Evolutionary conservation across 2,113 vertebrate genomes (phyloP), one percentile per base, ranked within the genome.

Genomic region (Bubo scandiacus): DNA sequence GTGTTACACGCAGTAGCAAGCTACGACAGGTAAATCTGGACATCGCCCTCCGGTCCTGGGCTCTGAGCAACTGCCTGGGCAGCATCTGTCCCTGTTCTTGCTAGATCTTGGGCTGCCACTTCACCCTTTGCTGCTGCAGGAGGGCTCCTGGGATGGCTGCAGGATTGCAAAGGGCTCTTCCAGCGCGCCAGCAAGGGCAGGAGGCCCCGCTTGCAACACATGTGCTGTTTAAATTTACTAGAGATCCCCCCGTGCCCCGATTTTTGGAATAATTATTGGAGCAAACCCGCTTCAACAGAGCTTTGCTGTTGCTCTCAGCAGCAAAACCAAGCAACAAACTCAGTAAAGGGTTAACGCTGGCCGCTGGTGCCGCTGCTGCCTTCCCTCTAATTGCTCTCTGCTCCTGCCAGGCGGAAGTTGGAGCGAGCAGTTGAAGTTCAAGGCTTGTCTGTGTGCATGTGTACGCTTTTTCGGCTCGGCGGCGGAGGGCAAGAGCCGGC

Each of bases 321-420:
- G 21, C 55, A 26, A 45, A 63, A 6, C 43, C 61, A 5, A 43
- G 55, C 49, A 7, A 3, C 18, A 3, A 11, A 9, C 40, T 47
- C 77, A 47, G 38, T 1, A 83, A 89, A 86, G 92, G 94, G 89
- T 92, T 95, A 92, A 95, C 19, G 15, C 10, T 11, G 29, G 29
- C 75, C 6, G 83, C 66, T 63, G 1, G 4, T 12, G 67, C 74
- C 4, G 66, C 84, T 8, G 38, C 80, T 34, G 80, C 95, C 80
- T 91, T 68, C 63, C 62, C 80, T 61, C 43, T 40, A 8, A 13
- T 40, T 16, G 68, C 89, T 68, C n/a, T 34, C 68, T 2, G 65
- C 66, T 92, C 72, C 91, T 71, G 83, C 65, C 87, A 93, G 61
- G 94, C 96, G 96, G 96, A 96, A 96, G 94, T 25, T 71, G 86